A percentile compares a stretch with the other conserved stretches of the same genome.
phyloP scores from a whole-genome alignment of 64 coral and sea anemone species.

The Pocillopora damicornis region DNA sequence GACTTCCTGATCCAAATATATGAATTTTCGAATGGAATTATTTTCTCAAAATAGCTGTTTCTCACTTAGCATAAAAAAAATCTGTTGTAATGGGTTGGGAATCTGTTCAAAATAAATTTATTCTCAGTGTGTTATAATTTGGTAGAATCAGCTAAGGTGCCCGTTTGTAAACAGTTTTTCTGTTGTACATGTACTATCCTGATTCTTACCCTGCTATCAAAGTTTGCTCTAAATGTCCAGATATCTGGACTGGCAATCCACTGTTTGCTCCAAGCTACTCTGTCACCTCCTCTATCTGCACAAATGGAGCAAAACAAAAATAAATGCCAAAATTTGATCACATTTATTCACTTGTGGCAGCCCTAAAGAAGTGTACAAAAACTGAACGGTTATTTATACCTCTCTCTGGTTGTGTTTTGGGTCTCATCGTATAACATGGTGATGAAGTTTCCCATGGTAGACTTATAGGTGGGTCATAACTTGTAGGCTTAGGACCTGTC shows the following conservation, averaged over 20 bases:
- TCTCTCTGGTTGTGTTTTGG: conserved; percentile 98
- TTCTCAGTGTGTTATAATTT: no score
- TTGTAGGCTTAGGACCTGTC: conserved; percentile 78
- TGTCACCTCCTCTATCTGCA: conserved; percentile 80
- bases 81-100: no score
- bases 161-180: no score
- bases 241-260: conserved; percentile 93
- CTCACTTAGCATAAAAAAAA: no score
- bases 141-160: no score
- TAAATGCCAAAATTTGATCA: background rate
- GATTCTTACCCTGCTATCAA: conserved; percentile 74
- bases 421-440: conserved; percentile 90
- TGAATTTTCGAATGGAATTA: no score
- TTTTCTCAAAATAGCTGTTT: no score
- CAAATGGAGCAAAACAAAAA: background rate
- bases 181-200: background rate
- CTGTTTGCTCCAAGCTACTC: conserved; percentile 90
- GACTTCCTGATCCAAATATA: no score
- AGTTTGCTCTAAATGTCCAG: conserved; percentile 84
- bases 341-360: no score
- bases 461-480: conserved; percentile 69
- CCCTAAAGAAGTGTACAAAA: background rate
- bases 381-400: conserved; percentile 11
- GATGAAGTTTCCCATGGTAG: conserved; percentile 80
- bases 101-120: no score